Evolutionary conservation across 2,797 vertebrate genomes (phyloP).

Genomic region (Megaceryle alcyon): DNA sequence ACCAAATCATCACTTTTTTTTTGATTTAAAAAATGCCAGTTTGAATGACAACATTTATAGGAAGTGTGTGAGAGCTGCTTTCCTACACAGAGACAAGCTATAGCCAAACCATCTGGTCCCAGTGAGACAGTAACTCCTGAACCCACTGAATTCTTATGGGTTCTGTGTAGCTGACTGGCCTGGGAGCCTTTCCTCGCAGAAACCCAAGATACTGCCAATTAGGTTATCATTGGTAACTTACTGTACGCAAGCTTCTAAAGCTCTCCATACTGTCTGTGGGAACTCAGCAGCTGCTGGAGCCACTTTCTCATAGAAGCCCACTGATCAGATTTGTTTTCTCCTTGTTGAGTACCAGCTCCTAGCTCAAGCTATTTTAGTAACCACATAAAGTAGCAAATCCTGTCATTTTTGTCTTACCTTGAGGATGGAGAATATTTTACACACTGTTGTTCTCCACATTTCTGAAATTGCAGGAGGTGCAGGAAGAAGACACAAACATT

Average conservation of each 20-base stretch:
- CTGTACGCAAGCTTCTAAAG: neutral
- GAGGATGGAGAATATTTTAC: neutral
- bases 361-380: neutral
- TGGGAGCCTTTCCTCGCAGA: neutral
- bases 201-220: neutral
- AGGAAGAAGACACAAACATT: neutral
- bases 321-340: neutral
- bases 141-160: neutral
- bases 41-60: conserved; percentile 59
- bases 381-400: neutral
- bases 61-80: conserved; percentile 59
- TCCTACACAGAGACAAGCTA: conserved; percentile 57
- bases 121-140: conserved; percentile 44
- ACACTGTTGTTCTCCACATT: neutral
- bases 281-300: neutral
- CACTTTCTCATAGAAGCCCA: neutral
- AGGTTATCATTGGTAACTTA: neutral
- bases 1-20: neutral
- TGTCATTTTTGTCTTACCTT: neutral
- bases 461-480: conserved; percentile 16
- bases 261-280: neutral
- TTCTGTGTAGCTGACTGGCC: neutral
- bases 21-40: conserved; percentile 19
- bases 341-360: neutral
- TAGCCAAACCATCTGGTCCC: conserved; percentile 60